phyloP scores from a whole-genome alignment of 2,113 vertebrate species.

The Dascyllus trimaculatus region DNA sequence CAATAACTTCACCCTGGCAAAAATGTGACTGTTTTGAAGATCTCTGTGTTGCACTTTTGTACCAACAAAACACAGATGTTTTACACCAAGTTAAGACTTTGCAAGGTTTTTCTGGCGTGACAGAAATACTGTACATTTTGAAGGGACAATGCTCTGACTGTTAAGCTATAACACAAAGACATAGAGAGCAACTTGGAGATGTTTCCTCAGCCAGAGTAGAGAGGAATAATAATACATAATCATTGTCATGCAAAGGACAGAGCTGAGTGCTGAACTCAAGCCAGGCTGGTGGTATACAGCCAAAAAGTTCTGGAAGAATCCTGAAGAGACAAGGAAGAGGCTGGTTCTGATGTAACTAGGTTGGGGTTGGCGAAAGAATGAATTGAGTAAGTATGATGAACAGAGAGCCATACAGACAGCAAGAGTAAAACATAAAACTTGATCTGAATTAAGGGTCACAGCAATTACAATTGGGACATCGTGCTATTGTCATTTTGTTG shows the following conservation, averaged over 20 bases:
- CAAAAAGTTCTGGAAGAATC: conserved; percentile 49
- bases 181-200: conserved; percentile 6
- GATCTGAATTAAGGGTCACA: neutral
- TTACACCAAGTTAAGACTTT: neutral
- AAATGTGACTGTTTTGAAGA: no score
- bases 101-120: neutral
- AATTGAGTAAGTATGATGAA: conserved; percentile 19
- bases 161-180: conserved; percentile 9
- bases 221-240: conserved; percentile 41
- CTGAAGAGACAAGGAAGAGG: conserved; percentile 29
- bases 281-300: conserved; percentile 19
- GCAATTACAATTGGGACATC: neutral
- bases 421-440: neutral
- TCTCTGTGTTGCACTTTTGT: no score
- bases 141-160: conserved; percentile 5
- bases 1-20: no score
- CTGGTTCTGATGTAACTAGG: conserved; percentile 25
- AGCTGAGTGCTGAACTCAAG: conserved; percentile 35
- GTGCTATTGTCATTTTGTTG: neutral
- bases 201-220: conserved; percentile 22
- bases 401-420: neutral
- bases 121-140: conserved; percentile 14
- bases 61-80: neutral
- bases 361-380: neutral
- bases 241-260: conserved; percentile 57